Evolutionary conservation across 2,113 vertebrate genomes (phyloP).

Genomic region (Lutjanus erythropterus): DNA sequence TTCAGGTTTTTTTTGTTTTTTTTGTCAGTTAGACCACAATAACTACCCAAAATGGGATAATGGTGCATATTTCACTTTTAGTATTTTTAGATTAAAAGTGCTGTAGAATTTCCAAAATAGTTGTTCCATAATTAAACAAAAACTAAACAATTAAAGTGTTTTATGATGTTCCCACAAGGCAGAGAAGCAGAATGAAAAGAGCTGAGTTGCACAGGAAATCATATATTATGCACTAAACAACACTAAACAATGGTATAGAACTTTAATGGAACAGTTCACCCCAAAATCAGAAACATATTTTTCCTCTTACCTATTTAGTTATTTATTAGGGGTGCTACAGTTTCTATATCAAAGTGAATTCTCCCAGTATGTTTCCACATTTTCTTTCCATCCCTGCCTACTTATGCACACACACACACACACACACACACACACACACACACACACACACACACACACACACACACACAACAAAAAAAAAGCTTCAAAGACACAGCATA

Average conservation of each 20-base stretch:
- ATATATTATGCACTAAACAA: constrained; percentile 7
- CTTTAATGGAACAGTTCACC: no score
- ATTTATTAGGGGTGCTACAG: no score
- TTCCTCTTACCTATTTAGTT: no score
- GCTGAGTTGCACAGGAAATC: constrained; percentile 35
- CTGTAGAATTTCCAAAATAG: constrained; percentile 16
- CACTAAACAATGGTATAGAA: constrained; percentile 13
- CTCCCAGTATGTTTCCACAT: no score
- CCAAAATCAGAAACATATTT: no score
- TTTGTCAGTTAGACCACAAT: constrained; percentile 34
- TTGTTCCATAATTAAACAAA: constrained; percentile 49
- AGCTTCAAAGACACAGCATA: no score
- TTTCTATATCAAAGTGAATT: no score
- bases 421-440: no score
- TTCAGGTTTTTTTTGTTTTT: constrained; percentile 9
- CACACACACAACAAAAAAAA: no score
- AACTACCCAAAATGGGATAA: constrained; percentile 39
- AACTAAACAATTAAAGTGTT: constrained; percentile 48
- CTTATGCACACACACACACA: no score
- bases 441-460: no score
- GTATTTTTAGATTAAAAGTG: constrained; percentile 35
- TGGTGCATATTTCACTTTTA: constrained; percentile 29
- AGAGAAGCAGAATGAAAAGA: constrained; percentile 3
- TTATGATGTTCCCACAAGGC: constrained; percentile 47
- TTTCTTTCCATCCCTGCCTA: no score